Percentiles rank a stretch among this genome's conserved stretches.
Evolutionary conservation across 1,140 invertebrate species (phyloP).

Genomic region (Camponotus vicinus): DNA sequence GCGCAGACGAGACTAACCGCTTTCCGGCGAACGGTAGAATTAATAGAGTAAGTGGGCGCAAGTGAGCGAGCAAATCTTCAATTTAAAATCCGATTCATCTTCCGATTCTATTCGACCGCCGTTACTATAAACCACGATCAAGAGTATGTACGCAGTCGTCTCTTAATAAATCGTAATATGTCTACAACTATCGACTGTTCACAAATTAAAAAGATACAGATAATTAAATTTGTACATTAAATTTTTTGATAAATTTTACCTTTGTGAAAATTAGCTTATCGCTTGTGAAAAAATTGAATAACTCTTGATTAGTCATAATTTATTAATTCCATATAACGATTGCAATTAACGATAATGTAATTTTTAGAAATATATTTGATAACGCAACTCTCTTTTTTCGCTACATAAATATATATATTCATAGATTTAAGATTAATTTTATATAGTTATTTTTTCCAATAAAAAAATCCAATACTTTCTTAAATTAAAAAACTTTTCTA

Average conservation of each 20-base stretch:
- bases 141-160: conserved; percentile 15
- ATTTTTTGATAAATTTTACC: neutral
- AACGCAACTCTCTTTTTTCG: neutral
- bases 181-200: neutral
- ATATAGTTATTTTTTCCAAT: neutral
- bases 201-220: neutral
- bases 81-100: conserved; percentile 60
- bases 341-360: neutral
- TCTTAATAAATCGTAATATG: conserved; percentile 39
- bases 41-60: conserved; percentile 54
- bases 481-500: neutral
- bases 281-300: neutral
- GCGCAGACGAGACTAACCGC: conserved; percentile 26
- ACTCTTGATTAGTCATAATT: neutral
- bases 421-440: neutral
- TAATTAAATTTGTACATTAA: neutral
- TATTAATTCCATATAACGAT: neutral
- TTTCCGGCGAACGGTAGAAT: conserved; percentile 1
- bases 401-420: neutral
- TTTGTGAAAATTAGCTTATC: neutral
- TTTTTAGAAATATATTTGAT: neutral
- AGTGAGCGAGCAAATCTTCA: conserved; percentile 58
- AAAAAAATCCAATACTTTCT: neutral
- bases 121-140: neutral
- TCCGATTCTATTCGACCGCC: conserved; percentile 31